Conservation (phyloP, 2,113 vertebrate genomes). For the Pica pica region DNA sequence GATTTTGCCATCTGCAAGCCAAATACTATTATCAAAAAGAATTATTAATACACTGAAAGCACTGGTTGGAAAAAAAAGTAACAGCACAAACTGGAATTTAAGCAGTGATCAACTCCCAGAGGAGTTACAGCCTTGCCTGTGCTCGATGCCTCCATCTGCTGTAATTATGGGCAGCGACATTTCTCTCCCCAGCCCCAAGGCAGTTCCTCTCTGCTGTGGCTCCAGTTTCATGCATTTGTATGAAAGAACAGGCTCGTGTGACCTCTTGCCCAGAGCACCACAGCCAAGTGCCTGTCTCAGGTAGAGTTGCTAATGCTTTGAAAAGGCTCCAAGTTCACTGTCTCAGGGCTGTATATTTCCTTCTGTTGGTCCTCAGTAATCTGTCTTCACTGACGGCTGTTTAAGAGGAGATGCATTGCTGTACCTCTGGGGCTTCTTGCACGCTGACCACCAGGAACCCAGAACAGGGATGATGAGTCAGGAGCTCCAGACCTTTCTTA, state of each 20-base stretch:
- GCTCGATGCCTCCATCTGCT: background rate
- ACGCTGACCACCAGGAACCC: background rate
- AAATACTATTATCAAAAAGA: background rate
- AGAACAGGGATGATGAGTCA: background rate
- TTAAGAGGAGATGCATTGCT: background rate
- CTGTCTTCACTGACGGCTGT: background rate
- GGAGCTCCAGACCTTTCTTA: background rate
- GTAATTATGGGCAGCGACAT: background rate
- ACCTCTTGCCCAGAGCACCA: background rate
- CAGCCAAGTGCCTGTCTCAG: background rate
- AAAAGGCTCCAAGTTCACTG: background rate
- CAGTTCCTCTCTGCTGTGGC: accelerated
- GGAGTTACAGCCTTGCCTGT: background rate
- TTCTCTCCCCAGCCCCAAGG: background rate
- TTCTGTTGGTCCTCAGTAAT: background rate
- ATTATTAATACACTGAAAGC: background rate
- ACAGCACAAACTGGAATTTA: background rate
- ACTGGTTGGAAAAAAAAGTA: background rate
- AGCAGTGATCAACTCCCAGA: background rate
- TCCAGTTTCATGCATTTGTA: background rate
- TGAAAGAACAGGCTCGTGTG: background rate
- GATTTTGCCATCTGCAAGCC: background rate
- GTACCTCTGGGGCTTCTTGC: background rate
- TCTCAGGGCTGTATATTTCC: background rate
- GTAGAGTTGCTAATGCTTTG: background rate